These are phyloP conservation scores for Corythornis cristatus DNA, from an alignment of 2,113 vertebrate species.

Conservation along the genomic window DNA sequence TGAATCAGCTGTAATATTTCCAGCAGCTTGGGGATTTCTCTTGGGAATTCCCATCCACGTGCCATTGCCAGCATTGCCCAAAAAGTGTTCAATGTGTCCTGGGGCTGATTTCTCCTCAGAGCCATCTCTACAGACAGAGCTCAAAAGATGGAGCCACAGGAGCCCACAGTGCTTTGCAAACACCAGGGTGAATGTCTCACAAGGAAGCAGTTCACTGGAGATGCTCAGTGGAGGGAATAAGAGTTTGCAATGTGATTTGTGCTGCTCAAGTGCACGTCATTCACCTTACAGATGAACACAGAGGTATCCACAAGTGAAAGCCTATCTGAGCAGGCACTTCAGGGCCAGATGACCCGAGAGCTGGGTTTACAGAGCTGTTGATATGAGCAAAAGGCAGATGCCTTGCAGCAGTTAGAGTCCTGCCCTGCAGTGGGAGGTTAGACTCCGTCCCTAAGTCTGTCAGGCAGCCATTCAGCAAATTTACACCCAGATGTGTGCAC, in stretches of 20 bases:
- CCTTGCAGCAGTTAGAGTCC: background rate
- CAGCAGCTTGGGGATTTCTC: slow-evolving; percentile 31
- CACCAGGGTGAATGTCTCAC: background rate
- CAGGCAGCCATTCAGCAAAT: background rate
- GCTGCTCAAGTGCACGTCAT: fast-evolving
- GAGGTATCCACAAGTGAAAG: background rate
- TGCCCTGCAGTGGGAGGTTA: background rate
- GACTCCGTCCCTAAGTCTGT: background rate
- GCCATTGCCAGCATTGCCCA: background rate
- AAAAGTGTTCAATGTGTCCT: background rate
- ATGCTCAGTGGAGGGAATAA: background rate
- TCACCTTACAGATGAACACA: fast-evolving
- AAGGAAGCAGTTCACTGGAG: background rate
- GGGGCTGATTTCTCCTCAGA: background rate
- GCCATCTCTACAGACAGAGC: background rate
- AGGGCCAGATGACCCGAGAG: background rate
- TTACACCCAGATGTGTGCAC: background rate
- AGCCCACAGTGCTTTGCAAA: background rate
- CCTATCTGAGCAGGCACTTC: background rate
- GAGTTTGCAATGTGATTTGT: background rate
- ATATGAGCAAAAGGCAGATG: background rate
- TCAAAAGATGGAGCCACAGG: background rate
- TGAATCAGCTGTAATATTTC: slow-evolving; percentile 14
- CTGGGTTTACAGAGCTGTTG: background rate
- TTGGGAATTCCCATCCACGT: slow-evolving; percentile 35